These are phyloP conservation scores for Trogon melanurus DNA, from an alignment of 2,113 vertebrate genomes.

Conservation along the genomic window DNA sequence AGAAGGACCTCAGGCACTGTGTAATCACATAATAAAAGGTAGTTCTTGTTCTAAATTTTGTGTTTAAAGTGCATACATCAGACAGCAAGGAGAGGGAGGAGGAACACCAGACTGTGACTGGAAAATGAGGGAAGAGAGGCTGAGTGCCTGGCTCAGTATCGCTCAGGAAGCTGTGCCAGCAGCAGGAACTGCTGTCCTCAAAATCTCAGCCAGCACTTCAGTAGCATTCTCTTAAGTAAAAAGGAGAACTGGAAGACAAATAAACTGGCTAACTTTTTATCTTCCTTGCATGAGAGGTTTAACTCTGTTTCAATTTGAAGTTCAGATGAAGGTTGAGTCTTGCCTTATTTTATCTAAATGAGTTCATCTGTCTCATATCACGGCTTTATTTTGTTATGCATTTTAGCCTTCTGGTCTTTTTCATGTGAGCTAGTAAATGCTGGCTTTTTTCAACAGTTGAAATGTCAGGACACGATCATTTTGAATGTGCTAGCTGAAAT, in stretches of 20 bases:
- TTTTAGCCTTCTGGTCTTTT: constrained; percentile 31
- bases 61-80: not conserved
- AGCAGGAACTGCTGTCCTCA: not conserved
- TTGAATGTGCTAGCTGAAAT: constrained; percentile 21
- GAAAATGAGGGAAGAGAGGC: not conserved
- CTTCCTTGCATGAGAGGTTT: not conserved
- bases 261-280: not conserved
- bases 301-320: constrained; percentile 15
- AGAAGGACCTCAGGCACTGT: not conserved
- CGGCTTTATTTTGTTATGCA: not conserved
- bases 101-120: not conserved
- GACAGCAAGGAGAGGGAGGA: not conserved
- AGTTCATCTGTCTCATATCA: constrained; percentile 40
- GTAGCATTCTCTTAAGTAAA: not conserved
- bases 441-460: constrained; percentile 26
- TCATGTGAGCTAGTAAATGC: constrained; percentile 31
- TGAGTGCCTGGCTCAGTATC: not conserved
- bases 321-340: constrained; percentile 9
- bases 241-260: not conserved
- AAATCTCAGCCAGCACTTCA: not conserved
- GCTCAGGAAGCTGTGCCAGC: not conserved
- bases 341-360: constrained; percentile 24
- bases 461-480: not conserved
- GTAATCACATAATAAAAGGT: not conserved
- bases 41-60: not conserved